These are phyloP conservation scores for Timema cristinae DNA, from an alignment of 2,888 invertebrate genomes.

Conservation along the genomic window DNA sequence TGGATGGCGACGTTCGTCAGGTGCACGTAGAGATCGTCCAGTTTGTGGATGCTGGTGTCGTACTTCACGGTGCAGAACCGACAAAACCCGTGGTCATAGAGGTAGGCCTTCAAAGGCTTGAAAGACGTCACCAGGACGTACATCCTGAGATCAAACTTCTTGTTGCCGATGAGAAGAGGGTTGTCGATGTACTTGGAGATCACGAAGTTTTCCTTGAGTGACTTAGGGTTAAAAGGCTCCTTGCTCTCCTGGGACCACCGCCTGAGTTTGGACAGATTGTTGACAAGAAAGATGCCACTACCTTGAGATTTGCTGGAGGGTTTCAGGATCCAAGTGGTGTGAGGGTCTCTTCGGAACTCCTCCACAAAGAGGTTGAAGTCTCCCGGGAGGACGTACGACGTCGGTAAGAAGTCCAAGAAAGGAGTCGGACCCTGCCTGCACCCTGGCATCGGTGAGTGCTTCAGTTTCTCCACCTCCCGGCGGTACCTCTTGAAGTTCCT, in stretches of 20 bases:
- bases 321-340: conserved; percentile 97
- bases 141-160: conserved; percentile 90
- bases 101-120: conserved; percentile 86
- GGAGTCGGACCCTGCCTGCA: no score
- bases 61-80: conserved; percentile 96
- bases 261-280: conserved; percentile 89
- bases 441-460: conserved; percentile 65
- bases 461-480: conserved; percentile 87
- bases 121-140: conserved; percentile 93
- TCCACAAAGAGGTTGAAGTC: conserved; percentile 98
- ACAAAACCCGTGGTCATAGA: conserved; percentile 90
- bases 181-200: conserved; percentile 95
- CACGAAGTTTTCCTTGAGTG: conserved; percentile 87
- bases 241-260: conserved; percentile 85
- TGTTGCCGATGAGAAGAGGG: conserved; percentile 89
- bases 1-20: conserved; percentile 97
- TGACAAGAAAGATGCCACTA: conserved; percentile 92
- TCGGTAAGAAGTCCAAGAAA: conserved; percentile 16
- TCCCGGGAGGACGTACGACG: conserved; percentile 15
- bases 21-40: conserved; percentile 92
- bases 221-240: conserved; percentile 77
- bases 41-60: conserved; percentile 78
- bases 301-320: conserved; percentile 94
- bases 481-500: conserved; percentile 94
- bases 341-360: conserved; percentile 89